phyloP scores from a whole-genome alignment of 2,113 vertebrate species.

The Sylvilagus bachmani region DNA sequence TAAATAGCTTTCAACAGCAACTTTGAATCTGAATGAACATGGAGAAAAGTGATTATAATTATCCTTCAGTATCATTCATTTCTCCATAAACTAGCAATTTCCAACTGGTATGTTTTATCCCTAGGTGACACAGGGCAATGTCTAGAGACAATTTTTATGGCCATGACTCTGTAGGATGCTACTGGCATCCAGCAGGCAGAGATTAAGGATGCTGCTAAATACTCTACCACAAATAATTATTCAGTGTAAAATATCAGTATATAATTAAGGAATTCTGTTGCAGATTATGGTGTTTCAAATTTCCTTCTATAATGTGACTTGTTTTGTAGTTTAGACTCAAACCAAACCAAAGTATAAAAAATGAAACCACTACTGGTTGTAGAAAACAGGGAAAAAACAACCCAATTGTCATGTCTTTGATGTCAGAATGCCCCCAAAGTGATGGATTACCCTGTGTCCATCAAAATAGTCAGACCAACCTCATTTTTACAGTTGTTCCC shows the following conservation, averaged over 20 bases:
- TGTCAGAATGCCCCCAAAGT: not conserved
- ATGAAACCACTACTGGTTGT: not conserved
- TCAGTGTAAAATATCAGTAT: not conserved
- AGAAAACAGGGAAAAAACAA: not conserved
- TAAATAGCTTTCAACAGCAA: not conserved
- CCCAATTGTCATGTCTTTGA: not conserved
- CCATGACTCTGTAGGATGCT: not conserved
- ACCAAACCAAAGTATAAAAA: slow-evolving; percentile 39
- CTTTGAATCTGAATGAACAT: slow-evolving; percentile 34
- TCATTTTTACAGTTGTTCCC: not conserved
- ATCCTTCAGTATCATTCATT: not conserved
- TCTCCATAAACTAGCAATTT: not conserved
- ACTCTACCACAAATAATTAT: not conserved
- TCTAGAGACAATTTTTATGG: not conserved
- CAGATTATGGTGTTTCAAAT: not conserved
- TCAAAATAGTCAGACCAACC: not conserved
- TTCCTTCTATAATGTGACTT: not conserved
- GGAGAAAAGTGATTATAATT: not conserved
- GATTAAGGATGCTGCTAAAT: not conserved
- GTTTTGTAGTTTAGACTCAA: slow-evolving; percentile 22
- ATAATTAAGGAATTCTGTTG: not conserved
- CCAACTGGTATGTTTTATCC: not conserved
- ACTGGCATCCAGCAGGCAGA: not conserved
- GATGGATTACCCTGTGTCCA: not conserved
- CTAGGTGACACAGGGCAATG: not conserved